These are phyloP conservation scores for Pantherophis guttatus DNA, from an alignment of 2,113 vertebrate species.

Conservation along the genomic window DNA sequence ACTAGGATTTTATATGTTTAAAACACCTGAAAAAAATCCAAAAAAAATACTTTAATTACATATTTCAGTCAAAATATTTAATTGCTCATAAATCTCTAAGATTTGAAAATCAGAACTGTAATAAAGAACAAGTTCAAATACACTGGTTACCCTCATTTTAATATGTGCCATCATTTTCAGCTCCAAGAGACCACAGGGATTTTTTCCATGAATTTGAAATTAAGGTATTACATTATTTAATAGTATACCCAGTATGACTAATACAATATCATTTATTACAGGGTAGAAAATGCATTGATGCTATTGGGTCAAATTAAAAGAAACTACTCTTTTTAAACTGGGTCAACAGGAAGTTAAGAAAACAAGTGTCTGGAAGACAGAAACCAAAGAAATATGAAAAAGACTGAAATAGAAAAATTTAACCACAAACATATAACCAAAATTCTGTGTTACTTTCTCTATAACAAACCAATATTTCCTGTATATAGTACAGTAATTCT, in stretches of 20 bases:
- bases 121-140: neutral
- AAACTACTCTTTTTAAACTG: neutral
- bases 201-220: neutral
- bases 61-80: neutral
- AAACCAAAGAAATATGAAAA: neutral
- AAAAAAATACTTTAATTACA: neutral
- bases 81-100: neutral
- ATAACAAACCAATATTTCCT: neutral
- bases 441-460: neutral
- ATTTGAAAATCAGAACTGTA: constrained; percentile 22
- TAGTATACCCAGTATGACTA: neutral
- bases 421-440: neutral
- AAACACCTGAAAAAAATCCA: neutral
- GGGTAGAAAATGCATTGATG: neutral
- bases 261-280: neutral
- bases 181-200: neutral
- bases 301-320: neutral
- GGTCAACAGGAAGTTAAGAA: neutral
- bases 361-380: neutral
- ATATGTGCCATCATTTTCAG: neutral
- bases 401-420: constrained; percentile 17
- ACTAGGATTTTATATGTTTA: neutral
- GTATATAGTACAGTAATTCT: constrained; percentile 20
- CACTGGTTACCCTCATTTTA: neutral
- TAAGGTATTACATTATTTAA: neutral